Base-by-base conservation (phyloP, 2,888 invertebrate genomes). In the Philonicus albiceps region DNA sequence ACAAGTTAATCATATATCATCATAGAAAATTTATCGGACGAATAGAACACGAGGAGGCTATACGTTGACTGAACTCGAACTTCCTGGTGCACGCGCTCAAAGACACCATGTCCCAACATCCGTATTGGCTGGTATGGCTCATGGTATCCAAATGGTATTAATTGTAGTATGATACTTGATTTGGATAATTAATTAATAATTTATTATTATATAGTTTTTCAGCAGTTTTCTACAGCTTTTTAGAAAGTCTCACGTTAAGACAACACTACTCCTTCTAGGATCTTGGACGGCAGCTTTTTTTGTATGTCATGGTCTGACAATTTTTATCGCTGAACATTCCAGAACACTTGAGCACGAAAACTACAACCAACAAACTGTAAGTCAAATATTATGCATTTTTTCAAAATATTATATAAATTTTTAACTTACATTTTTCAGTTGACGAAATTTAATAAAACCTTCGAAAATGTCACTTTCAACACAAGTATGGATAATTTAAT, bases 171-270 rank as follows among this genome's bases (percentile, higher is more conserved):
- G 7, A 64, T 30, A 19, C 7, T n/a, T 8, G n/a, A n/a, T 49
- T 53, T 34, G 43, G n/a, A 72, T 13, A 19, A 34, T n/a, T n/a
- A 81, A 53, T 55, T 75, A 30, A 75, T 76, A 37, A 78, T 34
- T 53, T 64, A 87, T 88, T 88, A 89, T 85, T 87, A 92, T 90
- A 11, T 93, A 96, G 96, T 95, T 96, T 90, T 95, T 95, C 93
- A 95, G 95, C 90, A 94, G 95, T 74, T 95, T 96, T 89, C 93
- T 95, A 90, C 94, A 95, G 90, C 91, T 96, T 80, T 95, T 95
- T 89, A 94, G 95, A 16, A 93, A 93, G 19, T 93, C 95, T 0
- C 94, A 95, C 90, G 92, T 94, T 86, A 93, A 93, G 87, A 94
- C 94, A 3, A 96, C 96, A 0, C 88, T 94, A 0, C 93, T 95